Conservation (phyloP, 2,797 vertebrate genomes). For the Tenualosa thibaudeaui region DNA sequence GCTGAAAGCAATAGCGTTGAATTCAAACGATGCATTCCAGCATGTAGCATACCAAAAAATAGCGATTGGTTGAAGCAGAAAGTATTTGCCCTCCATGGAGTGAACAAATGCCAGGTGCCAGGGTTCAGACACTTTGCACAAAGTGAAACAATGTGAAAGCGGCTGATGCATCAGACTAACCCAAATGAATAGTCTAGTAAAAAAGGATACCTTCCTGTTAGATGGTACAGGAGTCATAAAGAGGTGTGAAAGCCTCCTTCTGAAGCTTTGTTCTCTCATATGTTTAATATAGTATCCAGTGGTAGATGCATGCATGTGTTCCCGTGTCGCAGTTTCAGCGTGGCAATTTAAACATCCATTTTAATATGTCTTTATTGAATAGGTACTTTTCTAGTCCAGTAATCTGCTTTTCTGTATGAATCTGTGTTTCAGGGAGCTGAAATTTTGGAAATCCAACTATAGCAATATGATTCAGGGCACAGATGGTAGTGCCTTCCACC, state of each 20-base stretch:
- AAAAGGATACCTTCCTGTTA: too few species aligned
- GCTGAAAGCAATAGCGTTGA: too few species aligned
- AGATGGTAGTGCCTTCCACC: conserved; percentile 79
- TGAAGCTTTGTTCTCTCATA: background rate
- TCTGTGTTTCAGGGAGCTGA: conserved; percentile 63
- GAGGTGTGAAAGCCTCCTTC: background rate
- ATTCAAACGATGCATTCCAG: too few species aligned
- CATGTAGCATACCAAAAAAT: too few species aligned
- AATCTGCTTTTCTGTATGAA: background rate
- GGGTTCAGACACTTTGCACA: too few species aligned
- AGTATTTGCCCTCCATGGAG: too few species aligned
- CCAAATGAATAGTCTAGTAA: too few species aligned
- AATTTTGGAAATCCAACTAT: conserved; percentile 69
- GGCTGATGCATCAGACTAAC: too few species aligned
- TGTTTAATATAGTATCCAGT: too few species aligned
- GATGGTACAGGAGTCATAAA: background rate
- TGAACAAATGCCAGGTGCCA: too few species aligned
- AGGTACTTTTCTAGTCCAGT: background rate
- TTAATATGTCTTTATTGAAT: background rate
- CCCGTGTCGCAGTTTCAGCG: background rate
- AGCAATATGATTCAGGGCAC: conserved; percentile 80
- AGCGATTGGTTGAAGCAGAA: too few species aligned
- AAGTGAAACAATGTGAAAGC: too few species aligned
- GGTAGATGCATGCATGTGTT: background rate
- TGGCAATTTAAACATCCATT: background rate